Evolutionary conservation across 2,888 invertebrate genomes (phyloP), one percentile per base, ranked within the genome.

Genomic region (Tupiocoris notatus): DNA sequence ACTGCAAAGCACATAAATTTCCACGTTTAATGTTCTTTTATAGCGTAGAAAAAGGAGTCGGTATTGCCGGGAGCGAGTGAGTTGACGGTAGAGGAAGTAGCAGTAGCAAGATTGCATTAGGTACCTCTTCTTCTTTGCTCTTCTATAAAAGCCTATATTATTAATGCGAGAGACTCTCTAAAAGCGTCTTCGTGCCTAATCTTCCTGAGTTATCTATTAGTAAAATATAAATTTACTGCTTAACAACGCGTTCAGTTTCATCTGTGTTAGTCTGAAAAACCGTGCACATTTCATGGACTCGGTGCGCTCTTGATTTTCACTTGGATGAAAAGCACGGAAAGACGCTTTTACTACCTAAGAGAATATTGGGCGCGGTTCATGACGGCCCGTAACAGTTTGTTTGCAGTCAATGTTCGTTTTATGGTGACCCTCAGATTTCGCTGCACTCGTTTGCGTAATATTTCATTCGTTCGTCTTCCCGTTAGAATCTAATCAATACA

Each of bases 141-240:
- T 74, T 57, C 64, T 64, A n/a, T 74, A 64, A 74, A 74, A 74
- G 74, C 74, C 74, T 74, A 62, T 39, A 70, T 74, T 74, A 74
- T 74, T 74, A 74, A 74, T 74, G 74, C 64, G 70, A 70, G 12
- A 21, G 64, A 16, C 57, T 56, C 24, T 61, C 54, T 54, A 74
- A 74, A 57, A 64, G 74, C 57, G 39, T 74, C 74, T 74, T 9
- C 74, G 74, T 74, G 74, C 74, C 59, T 74, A 74, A 74, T 74
- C 74, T 74, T 54, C n/a, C 64, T 64, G 64, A 59, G 74, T 64
- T 74, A 74, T 74, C 74, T 74, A 74, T 74, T 74, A 74, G 74
- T 74, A 64, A 74, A 63, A 74, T 63, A 64, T 64, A 39, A 39
- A 39, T 39, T 39, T 39, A 39, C 39, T 12, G 39, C 39, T 39